A percentile compares a stretch with the other conserved stretches of the same genome.
Evolutionary conservation across 2,888 invertebrate species (phyloP).

Genomic region (Thera obeliscata): DNA sequence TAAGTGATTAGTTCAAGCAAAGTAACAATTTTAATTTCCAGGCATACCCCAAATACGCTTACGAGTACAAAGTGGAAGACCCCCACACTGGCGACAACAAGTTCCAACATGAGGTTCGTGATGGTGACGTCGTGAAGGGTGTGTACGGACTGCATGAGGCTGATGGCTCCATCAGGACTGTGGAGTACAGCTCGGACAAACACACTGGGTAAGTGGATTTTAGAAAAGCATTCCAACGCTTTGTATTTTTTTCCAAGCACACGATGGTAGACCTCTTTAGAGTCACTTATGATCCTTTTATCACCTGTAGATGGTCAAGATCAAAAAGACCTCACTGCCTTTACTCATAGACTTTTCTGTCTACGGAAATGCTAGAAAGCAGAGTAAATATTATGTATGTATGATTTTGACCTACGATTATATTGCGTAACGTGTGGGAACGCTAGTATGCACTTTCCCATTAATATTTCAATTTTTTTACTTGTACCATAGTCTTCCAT

Average conservation of each 20-base stretch:
- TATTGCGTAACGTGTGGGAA: too few relatives aligned
- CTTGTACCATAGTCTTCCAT: too few relatives aligned
- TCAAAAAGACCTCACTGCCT: too few relatives aligned
- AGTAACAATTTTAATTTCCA: slow-evolving; percentile 33
- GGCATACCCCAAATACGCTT: slow-evolving; percentile 85
- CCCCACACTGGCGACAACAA: slow-evolving; percentile 86
- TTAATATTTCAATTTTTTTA: too few relatives aligned
- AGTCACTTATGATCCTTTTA: too few relatives aligned
- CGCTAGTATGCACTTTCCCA: too few relatives aligned
- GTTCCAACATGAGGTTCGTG: slow-evolving; percentile 83
- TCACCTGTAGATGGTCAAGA: too few relatives aligned
- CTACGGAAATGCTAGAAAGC: too few relatives aligned
- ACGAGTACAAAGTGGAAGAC: slow-evolving; percentile 86
- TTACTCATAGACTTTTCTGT: too few relatives aligned
- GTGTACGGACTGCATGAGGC: slow-evolving; percentile 86
- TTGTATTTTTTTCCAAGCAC: neutral
- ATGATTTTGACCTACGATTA: too few relatives aligned
- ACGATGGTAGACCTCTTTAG: neutral
- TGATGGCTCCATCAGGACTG: slow-evolving; percentile 85
- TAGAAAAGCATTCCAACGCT: neutral
- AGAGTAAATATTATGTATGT: too few relatives aligned
- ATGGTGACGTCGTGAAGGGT: slow-evolving; percentile 87
- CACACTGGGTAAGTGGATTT: slow-evolving; percentile 78
- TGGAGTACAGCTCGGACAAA: slow-evolving; percentile 85
- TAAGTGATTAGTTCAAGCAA: too few relatives aligned